Evolutionary conservation across 2,888 invertebrate species (phyloP).

Genomic region (Monopis laevigella): DNA sequence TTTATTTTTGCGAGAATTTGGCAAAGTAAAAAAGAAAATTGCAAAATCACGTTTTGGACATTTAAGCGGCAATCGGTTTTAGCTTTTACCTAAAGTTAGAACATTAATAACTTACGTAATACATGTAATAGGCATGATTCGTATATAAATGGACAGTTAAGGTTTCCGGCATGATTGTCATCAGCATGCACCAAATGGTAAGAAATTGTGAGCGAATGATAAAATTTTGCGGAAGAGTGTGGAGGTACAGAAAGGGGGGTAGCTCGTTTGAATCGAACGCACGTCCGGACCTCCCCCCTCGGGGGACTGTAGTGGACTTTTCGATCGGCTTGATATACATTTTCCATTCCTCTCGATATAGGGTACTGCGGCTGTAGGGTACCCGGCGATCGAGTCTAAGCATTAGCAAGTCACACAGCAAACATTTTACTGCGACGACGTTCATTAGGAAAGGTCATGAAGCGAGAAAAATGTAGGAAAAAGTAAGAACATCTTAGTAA

Average conservation of each 20-base stretch:
- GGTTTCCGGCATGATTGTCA: not conserved
- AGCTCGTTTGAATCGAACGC: slow-evolving; percentile 65
- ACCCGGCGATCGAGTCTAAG: slow-evolving; percentile 30
- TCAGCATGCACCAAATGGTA: slow-evolving; percentile 22
- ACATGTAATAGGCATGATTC: too few relatives aligned
- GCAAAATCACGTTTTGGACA: slow-evolving; percentile 45
- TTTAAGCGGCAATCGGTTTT: not conserved
- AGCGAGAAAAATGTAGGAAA: too few relatives aligned
- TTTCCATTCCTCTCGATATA: slow-evolving; percentile 61
- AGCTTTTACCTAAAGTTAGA: not conserved
- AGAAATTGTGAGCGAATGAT: slow-evolving; percentile 24
- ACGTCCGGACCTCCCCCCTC: slow-evolving; percentile 49
- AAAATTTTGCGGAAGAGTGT: slow-evolving; percentile 28
- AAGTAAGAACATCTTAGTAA: too few relatives aligned
- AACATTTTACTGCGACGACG: too few relatives aligned
- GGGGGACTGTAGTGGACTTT: slow-evolving; percentile 63
- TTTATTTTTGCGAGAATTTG: slow-evolving; percentile 50
- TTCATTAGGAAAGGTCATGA: too few relatives aligned
- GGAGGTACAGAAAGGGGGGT: slow-evolving; percentile 34
- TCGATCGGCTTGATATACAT: slow-evolving; percentile 64
- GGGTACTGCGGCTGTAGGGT: slow-evolving; percentile 51
- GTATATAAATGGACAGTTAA: too few relatives aligned
- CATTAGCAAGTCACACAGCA: slow-evolving; percentile 2
- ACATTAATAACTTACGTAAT: too few relatives aligned
- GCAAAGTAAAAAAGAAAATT: slow-evolving; percentile 34